Evolutionary conservation across 2,888 invertebrate genomes (phyloP).

Genomic region (Nomada ruficornis): DNA sequence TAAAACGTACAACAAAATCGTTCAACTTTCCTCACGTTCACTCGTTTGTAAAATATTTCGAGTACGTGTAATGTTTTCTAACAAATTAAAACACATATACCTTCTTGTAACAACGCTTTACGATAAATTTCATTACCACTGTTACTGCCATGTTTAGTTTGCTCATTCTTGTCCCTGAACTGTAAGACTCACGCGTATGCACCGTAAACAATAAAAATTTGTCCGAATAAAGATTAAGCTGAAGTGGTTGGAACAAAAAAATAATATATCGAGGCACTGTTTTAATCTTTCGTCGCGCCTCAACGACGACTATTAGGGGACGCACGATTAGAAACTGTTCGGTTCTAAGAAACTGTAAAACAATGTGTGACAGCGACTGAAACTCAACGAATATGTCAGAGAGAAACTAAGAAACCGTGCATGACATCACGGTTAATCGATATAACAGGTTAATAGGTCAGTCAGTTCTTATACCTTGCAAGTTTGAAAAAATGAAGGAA

Average conservation of each 20-base stretch:
- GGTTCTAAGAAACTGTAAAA: conserved; percentile 17
- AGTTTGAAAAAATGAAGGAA: conserved; percentile 12
- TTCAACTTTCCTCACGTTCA: not conserved
- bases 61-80: not conserved
- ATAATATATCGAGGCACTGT: not conserved
- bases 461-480: conserved; percentile 27
- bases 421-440: conserved; percentile 50
- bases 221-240: not conserved
- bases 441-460: conserved; percentile 61
- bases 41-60: not conserved
- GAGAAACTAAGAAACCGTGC: conserved; percentile 31
- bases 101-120: conserved; percentile 19
- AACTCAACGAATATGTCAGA: conserved; percentile 52
- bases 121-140: conserved; percentile 52
- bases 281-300: not conserved
- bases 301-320: not conserved
- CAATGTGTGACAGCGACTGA: conserved; percentile 40
- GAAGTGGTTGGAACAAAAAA: not conserved
- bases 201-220: conserved; percentile 34
- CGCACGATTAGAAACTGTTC: conserved; percentile 12
- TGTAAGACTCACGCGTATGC: conserved; percentile 10
- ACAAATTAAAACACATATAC: conserved; percentile 12
- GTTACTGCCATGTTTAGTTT: conserved; percentile 38
- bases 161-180: conserved; percentile 26
- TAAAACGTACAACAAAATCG: not conserved